Base-by-base conservation (phyloP, 2,113 vertebrate species). In the Glaucidium brasilianum region DNA sequence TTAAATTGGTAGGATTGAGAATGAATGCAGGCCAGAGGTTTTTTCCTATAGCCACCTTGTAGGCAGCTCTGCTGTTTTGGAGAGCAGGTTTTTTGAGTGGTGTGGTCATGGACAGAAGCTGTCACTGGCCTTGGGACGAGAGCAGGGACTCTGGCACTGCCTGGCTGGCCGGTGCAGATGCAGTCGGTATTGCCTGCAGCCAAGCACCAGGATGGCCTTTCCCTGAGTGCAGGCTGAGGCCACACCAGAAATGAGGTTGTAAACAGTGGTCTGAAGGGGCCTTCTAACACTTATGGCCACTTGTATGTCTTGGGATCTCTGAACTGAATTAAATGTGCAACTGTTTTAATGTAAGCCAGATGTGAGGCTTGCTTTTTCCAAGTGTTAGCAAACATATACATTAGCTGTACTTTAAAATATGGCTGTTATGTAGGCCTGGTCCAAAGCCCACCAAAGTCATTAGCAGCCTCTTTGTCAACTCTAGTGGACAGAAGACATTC, bases 1-100 rank as follows among this genome's bases (percentile, higher is more conserved):
- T 52, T 62, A 52, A 47, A 25, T 27, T 16, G 34, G 34, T 49
- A 55, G 58, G 15, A 56, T 8, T 19, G 10, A 75, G 49, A 26
- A 67, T 71, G 71, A 45, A 55, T 0, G 0, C 2, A 1, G 7
- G 12, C 12, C 82, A 73, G 62, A 69, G 27, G 11, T 55, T 74
- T 78, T 87, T 79, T 53, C 4, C 18, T 22, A 0, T 5, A 23
- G 58, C 14, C 27, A 62, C 67, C 18, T 72, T 64, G 27, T 19
- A 45, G 35, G 53, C 2, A 1, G n/a, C 63, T 49, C 10, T 83
- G 59, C 47, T 88, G 30, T 67, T 93, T 22, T 20, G n/a, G 53
- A 79, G 53, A 66, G 41, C 22, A 10, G 53, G 20, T 29, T 8
- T 22, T 26, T 8, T 78, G 47, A 30, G 63, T 35, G 39, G 9